A percentile compares a stretch with the other conserved stretches of the same genome.
These are phyloP conservation scores for Arnoldichthys spilopterus DNA, from an alignment of 2,797 vertebrate genomes.

Conservation along the genomic window DNA sequence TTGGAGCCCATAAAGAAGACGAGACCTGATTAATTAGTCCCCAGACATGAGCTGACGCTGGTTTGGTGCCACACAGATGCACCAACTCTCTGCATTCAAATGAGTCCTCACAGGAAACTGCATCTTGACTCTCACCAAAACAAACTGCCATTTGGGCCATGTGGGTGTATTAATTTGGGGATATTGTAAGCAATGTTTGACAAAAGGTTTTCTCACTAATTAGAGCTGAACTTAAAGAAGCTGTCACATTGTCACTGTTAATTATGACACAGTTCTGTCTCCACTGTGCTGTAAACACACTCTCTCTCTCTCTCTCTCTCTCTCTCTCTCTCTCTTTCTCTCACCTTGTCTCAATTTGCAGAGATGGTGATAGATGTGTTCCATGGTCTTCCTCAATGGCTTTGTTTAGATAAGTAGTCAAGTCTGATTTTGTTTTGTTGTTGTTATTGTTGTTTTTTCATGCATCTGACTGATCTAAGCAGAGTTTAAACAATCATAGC, in stretches of 20 bases:
- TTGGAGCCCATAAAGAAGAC: constrained; percentile 27
- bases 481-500: neutral
- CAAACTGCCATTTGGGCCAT: constrained; percentile 50
- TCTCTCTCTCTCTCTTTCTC: neutral
- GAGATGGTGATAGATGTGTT: constrained; percentile 24
- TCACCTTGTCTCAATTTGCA: constrained; percentile 47
- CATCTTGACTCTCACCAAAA: constrained; percentile 44
- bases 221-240: constrained; percentile 65
- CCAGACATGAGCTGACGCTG: constrained; percentile 46
- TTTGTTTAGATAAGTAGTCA: neutral
- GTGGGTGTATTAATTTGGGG: constrained; percentile 59
- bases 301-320: constrained; percentile 16
- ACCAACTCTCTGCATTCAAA: constrained; percentile 58
- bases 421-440: too few relatives aligned
- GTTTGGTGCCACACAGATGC: constrained; percentile 54
- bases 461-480: neutral
- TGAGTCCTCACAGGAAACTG: constrained; percentile 66
- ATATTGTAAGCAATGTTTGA: constrained; percentile 64
- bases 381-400: neutral
- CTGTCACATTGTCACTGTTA: constrained; percentile 64
- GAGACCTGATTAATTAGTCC: constrained; percentile 70
- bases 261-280: constrained; percentile 60
- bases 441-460: neutral
- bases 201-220: constrained; percentile 71
- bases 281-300: constrained; percentile 37